Base-by-base conservation (phyloP, 2,888 invertebrate species). In the Drosophila dives region DNA sequence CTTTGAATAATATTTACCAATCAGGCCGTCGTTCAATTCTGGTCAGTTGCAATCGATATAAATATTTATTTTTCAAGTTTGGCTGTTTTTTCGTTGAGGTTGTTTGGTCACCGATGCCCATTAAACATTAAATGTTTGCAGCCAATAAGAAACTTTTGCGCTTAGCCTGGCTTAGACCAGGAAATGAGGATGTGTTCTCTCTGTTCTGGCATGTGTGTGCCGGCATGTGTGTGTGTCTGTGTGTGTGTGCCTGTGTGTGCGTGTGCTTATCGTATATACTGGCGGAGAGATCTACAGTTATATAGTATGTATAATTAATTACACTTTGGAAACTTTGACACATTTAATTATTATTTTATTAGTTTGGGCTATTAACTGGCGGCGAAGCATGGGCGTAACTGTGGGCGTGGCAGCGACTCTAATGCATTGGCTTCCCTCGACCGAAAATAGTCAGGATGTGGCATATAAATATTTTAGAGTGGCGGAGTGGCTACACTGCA, bases 261-360 rank as follows among this genome's bases (percentile, higher is more conserved):
- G 34, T 38, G 65, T 48, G 26, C 26, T 45, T 23, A 23, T 45
- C 29, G n/a, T 34, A 23, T 61, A 42, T 63, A n/a, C 51, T 20
- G 55, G 56, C 64, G 40, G n/a, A 55, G 55, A 55, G 55, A 56
- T 29, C 40, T 66, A 60, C 61, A 70, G 72, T 60, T 87, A 85
- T 86, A 76, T 80, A 85, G 58, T 87, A 85, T 86, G 77, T 82
- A 87, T 87, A 87, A 90, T 87, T 88, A 88, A 88, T 90, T 87
- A 90, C 86, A 75, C 73, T 80, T 77, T 53, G 71, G 65, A 82
- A 90, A 87, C 65, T 87, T 90, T 88, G 90, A 90, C 86, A 90
- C 73, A 90, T 89, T 90, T 87, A 88, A 90, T 87, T 87, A 87
- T 90, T 89, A 89, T 86, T 86, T 87, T 87, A 90, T 90, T 90